Percentiles rank a stretch among this genome's conserved stretches.
phyloP scores from a whole-genome alignment of 2,888 invertebrate species.

The Xiphydria camelus region DNA sequence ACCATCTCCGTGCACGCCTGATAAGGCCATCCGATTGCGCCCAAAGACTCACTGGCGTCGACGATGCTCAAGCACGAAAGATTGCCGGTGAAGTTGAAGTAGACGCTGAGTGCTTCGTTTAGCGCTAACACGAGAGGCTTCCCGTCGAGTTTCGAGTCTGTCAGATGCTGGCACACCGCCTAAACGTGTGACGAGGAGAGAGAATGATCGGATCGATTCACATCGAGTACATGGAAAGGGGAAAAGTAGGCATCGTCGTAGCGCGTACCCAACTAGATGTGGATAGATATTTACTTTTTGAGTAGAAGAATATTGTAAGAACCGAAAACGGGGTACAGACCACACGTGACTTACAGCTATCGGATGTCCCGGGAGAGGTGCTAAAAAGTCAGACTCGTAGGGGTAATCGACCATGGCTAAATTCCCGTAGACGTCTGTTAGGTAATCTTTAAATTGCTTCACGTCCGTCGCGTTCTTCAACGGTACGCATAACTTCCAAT shows the following conservation, averaged over 20 bases:
- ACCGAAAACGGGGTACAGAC: too few species aligned
- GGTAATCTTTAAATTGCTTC: conserved; percentile 67
- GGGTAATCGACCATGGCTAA: conserved; percentile 97
- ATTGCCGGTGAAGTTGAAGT: conserved; percentile 79
- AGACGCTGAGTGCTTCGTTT: conserved; percentile 72
- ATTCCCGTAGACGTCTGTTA: conserved; percentile 73
- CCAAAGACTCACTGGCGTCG: conserved; percentile 63
- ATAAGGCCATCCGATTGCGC: conserved; percentile 77
- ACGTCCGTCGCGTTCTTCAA: conserved; percentile 65
- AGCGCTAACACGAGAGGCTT: conserved; percentile 59
- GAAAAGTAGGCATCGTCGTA: neutral
- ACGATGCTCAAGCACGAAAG: conserved; percentile 70
- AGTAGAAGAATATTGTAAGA: neutral
- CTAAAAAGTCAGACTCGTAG: conserved; percentile 81
- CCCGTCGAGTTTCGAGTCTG: conserved; percentile 33
- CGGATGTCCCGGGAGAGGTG: conserved; percentile 83
- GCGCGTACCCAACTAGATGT: too few species aligned
- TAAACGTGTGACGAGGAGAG: conserved; percentile 38
- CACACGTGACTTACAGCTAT: conserved; percentile 62
- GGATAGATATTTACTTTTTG: neutral
- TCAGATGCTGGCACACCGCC: conserved; percentile 61
- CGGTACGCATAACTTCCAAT: conserved; percentile 78
- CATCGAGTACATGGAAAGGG: neutral
- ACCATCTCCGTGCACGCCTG: conserved; percentile 96
- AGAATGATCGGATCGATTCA: neutral